Conservation (phyloP, 2,113 vertebrate genomes). For the Gobiocypris rarus region DNA sequence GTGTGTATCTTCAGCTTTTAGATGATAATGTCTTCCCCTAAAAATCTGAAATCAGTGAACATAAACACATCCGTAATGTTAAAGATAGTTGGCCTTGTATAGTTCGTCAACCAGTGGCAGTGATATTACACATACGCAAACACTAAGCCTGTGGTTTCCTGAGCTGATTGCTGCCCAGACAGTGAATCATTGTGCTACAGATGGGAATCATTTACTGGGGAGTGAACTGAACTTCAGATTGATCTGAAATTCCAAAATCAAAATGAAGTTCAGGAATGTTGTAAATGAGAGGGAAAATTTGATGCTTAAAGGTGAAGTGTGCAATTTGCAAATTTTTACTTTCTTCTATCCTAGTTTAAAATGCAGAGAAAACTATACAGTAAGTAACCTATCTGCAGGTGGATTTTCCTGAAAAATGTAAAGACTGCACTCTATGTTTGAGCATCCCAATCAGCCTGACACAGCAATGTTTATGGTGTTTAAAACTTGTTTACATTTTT, state of each 20-base stretch:
- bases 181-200: constrained; percentile 57
- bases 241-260: not conserved
- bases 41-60: not conserved
- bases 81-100: constrained; percentile 3
- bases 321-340: not conserved
- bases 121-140: constrained; percentile 36
- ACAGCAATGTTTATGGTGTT: not conserved
- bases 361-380: not conserved
- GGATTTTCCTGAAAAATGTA: not conserved
- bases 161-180: constrained; percentile 24
- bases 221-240: constrained; percentile 31
- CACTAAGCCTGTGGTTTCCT: constrained; percentile 43
- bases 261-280: constrained; percentile 9
- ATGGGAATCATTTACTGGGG: constrained; percentile 73
- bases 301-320: not conserved
- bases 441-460: not conserved
- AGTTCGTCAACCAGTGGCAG: not conserved
- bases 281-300: not conserved
- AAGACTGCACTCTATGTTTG: not conserved
- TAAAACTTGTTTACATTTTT: not conserved
- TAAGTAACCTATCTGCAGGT: not conserved
- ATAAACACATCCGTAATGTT: not conserved
- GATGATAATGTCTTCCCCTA: not conserved
- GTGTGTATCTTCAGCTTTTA: not conserved
- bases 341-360: not conserved